phyloP scores from a whole-genome alignment of 2,797 vertebrate genomes.

The Threskiornis aethiopicus region DNA sequence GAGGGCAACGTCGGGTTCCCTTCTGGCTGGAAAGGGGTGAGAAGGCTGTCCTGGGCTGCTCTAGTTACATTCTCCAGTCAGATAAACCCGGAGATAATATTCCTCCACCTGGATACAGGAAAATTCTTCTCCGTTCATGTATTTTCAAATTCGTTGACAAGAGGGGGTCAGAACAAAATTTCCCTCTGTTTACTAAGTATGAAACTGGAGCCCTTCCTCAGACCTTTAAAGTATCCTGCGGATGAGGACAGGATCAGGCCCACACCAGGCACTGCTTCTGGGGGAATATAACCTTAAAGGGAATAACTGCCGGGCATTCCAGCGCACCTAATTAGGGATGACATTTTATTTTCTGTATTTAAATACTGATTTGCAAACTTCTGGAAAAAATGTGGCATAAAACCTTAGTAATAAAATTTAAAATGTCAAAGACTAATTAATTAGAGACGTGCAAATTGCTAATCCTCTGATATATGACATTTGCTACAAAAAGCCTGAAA shows the following conservation, averaged over 20 bases:
- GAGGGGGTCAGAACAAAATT: neutral
- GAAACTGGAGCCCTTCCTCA: neutral
- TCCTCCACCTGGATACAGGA: neutral
- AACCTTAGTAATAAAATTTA: slow-evolving; percentile 1
- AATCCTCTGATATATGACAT: neutral
- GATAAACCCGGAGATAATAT: neutral
- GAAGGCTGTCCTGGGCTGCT: neutral
- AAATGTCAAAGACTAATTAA: slow-evolving; percentile 36
- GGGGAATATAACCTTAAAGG: neutral
- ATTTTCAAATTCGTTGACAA: neutral
- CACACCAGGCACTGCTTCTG: neutral
- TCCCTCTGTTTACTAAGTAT: neutral
- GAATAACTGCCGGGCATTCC: neutral
- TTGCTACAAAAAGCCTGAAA: slow-evolving; percentile 23
- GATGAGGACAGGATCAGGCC: neutral
- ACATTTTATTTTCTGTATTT: neutral
- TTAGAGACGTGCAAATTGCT: neutral
- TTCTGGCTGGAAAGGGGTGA: neutral
- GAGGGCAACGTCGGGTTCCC: neutral
- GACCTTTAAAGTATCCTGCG: neutral
- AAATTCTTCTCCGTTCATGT: neutral
- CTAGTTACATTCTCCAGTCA: neutral
- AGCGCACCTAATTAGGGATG: neutral
- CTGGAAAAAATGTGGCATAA: neutral
- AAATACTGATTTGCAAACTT: neutral